Evolutionary conservation across 2,797 vertebrate genomes (phyloP), one percentile per base, ranked within the genome.

Genomic region (Cossypha caffra): DNA sequence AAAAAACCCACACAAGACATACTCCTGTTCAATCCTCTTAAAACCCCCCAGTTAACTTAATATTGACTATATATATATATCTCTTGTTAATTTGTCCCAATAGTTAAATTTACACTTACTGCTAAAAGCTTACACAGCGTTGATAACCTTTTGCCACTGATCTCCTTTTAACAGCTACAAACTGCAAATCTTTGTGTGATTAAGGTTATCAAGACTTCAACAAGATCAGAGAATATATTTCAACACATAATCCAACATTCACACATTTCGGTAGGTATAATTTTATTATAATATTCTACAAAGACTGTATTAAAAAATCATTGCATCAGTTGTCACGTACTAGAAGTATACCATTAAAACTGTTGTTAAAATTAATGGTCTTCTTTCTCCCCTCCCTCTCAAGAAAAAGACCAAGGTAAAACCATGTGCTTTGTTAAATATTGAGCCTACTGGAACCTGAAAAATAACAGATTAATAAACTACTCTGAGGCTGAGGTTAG

Each of bases 401-500:
- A 80, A 80, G 5, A 88, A 75, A 73, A 58, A 69, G 16, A 72
- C 16, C 3, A 5, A 83, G 18, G 45, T 35, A 79, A 74, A 88
- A 80, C 7, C n/a, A 50, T 3, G 15, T 37, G 5, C 13, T 76
- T 63, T 63, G 57, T 77, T 83, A 93, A 80, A 88, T 64, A 77
- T 2, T 52, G 61, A 93, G 74, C 28, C 29, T 77, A 86, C 9
- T 25, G 12, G 10, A 78, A 95, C 31, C 73, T 81, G 38, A 14
- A 81, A 88, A 92, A 69, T 67, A 81, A 63, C 23, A 4, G 40
- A 77, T 78, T 80, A 80, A 86, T 93, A 66, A 94, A 50, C 54
- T 48, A 20, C 38, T 42, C 42, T 50, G 40, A 69, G 40, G 29
- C 29, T 12, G 59, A 90, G 48, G 33, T 63, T 61, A 64, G n/a